Base-by-base conservation (phyloP, 2,113 vertebrate species). In the Mobula hypostoma region DNA sequence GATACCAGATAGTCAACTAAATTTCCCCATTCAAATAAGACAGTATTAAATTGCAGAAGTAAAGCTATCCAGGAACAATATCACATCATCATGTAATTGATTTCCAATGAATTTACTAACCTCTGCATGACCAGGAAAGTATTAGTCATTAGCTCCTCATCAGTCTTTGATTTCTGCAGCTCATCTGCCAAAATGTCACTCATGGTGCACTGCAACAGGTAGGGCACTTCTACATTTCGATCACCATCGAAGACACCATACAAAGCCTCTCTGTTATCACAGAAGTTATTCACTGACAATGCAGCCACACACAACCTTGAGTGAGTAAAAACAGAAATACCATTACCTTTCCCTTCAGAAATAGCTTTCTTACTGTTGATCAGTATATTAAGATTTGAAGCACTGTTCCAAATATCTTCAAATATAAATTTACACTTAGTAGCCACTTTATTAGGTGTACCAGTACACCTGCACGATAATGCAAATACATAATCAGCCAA, bases 81-180 rank as follows among this genome's bases (percentile, higher is more conserved):
- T 8, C 70, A 74, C 21, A 74, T 40, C 32, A 93, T 56, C 8
- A 48, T 56, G 68, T 29, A 40, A 72, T 32, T 7, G 63, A 92
- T 92, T 92, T 29, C 32, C 24, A 48, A 48, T 56, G 70, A 93
- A 5, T 56, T 93, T 93, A 74, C 32, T 95, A 78, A 99, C 99
- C 99, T 98, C 94, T 99, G 99, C 98, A 98, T 99, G 82, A 99
- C 98, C 0, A 99, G 98, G 96, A 99, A 99, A 0, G 99, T 99
- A 95, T 98, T 99, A 95, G 97, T 98, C 99, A 99, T 99, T 96
- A 99, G 98, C 83, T 99, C 99, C 94, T 99, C 98, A 78, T 98
- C 98, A 0, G 97, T 98, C 95, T 98, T 98, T 14, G 98, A 98
- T 95, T 98, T 98, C 96, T 99, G 99, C 7, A 99, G 95, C 94